Base-by-base conservation (phyloP, 2,113 vertebrate species). In the Mustelus asterias region DNA sequence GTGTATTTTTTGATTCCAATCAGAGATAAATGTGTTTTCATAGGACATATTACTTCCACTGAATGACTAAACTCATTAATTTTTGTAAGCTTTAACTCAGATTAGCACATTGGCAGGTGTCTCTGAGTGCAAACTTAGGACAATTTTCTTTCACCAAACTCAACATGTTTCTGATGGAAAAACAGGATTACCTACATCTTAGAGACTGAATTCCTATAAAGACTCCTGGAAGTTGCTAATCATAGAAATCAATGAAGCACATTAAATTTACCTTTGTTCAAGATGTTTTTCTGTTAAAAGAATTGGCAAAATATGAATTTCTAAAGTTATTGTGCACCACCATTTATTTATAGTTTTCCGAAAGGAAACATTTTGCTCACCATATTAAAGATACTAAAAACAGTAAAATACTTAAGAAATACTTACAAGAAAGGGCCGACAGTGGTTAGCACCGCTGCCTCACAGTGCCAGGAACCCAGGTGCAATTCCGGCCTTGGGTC, bases 71-170 rank as follows among this genome's bases (percentile, higher is more conserved):
- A 24, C 41, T 72, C 67, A 95, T 70, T 48, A 72, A 48, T 48
- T 72, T 44, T 70, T 95, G 22, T 95, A 95, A 95, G 22, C 1
- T 72, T 95, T 95, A 24, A 72, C 37, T 95, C 67, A 72, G n/a
- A 63, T 44, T 44, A 94, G 63, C 18, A 13, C 20, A 26, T n/a
- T 69, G n/a, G n/a, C 33, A 41, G 63, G 63, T 69, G 63, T 69
- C 20, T 72, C 22, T 95, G 94, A 95, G 70, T 76, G 41, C 41
- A 72, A 95, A 11, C 7, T 44, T 5, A 13, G 7, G 41, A 2
- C 41, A 54, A 44, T 29, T 72, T 48, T 44, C 26, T 44, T 93
- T 48, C 67, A 95, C 22, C 41, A 48, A 54, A 48, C n/a, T 72
- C 69, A 29, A 44, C 48, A n/a, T 48, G 16, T 95, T 72, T 29